Conservation (phyloP, 2,113 vertebrate species). For the Dendropsophus ebraccatus region DNA sequence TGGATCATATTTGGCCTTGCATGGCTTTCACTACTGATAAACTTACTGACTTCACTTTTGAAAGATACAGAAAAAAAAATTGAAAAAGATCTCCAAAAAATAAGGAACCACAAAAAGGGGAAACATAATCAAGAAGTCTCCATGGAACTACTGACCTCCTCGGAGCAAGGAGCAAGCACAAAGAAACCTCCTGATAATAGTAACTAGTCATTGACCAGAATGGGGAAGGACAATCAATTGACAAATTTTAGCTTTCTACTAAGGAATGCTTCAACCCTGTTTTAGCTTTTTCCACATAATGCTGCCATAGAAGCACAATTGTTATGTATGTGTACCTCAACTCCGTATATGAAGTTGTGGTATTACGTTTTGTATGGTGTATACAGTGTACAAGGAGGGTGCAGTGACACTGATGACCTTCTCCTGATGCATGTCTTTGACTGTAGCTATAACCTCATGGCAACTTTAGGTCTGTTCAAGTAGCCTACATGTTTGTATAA, state of each 20-base stretch:
- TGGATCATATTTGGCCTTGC: conserved; percentile 73
- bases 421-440: no score
- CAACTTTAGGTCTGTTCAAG: not conserved
- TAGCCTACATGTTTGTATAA: not conserved
- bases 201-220: not conserved
- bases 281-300: not conserved
- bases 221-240: no score
- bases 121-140: accelerated
- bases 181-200: not conserved
- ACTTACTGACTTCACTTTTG: conserved; percentile 68
- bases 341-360: no score
- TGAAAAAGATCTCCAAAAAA: conserved; percentile 59
- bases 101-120: not conserved
- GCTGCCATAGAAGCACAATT: not conserved
- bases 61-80: conserved; percentile 71
- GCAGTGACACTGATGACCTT: not conserved
- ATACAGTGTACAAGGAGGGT: not conserved
- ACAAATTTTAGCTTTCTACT: not conserved
- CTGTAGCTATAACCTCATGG: not conserved
- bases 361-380: no score
- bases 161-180: not conserved
- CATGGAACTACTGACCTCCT: not conserved
- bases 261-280: not conserved
- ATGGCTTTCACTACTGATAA: conserved; percentile 73
- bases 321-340: not conserved